phyloP scores from a whole-genome alignment of 2,888 invertebrate genomes.

The Cerastoderma edule region DNA sequence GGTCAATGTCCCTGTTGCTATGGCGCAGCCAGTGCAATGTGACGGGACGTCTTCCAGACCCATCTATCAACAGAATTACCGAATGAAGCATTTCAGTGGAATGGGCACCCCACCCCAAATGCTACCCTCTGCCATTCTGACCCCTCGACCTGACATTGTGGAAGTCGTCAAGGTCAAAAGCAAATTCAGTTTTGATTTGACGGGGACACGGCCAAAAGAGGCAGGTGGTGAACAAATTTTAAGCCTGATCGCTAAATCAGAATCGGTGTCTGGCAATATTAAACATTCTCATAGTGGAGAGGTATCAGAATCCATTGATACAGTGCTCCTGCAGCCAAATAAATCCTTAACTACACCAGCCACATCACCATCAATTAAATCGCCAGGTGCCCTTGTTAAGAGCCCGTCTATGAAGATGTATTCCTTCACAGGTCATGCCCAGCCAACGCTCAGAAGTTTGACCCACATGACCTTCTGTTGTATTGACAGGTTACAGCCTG shows the following conservation, averaged over 20 bases:
- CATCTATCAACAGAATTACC: slow-evolving; percentile 56
- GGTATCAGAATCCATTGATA: too few species aligned
- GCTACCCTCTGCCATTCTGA: slow-evolving; percentile 49
- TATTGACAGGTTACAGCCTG: slow-evolving; percentile 96
- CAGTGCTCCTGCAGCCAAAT: background rate
- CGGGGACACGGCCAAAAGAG: too few species aligned
- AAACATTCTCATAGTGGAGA: too few species aligned
- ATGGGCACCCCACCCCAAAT: slow-evolving; percentile 56
- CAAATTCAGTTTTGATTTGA: slow-evolving; percentile 49
- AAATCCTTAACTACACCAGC: background rate
- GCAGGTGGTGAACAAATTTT: too few species aligned
- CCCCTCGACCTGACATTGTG: slow-evolving; percentile 47
- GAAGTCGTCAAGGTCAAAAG: slow-evolving; percentile 43
- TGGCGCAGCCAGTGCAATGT: slow-evolving; percentile 57
- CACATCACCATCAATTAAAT: slow-evolving; percentile 8
- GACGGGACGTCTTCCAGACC: slow-evolving; percentile 16
- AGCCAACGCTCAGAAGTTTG: slow-evolving; percentile 73
- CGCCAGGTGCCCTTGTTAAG: slow-evolving; percentile 38
- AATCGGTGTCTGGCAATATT: too few species aligned
- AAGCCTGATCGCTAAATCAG: too few species aligned
- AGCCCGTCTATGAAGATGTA: slow-evolving; percentile 40
- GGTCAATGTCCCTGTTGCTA: slow-evolving; percentile 56
- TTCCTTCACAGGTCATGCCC: slow-evolving; percentile 71
- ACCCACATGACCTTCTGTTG: slow-evolving; percentile 91
- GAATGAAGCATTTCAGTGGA: slow-evolving; percentile 54